Evolutionary conservation across 1,140 invertebrate species (phyloP).

Genomic region (Euura lappo): DNA sequence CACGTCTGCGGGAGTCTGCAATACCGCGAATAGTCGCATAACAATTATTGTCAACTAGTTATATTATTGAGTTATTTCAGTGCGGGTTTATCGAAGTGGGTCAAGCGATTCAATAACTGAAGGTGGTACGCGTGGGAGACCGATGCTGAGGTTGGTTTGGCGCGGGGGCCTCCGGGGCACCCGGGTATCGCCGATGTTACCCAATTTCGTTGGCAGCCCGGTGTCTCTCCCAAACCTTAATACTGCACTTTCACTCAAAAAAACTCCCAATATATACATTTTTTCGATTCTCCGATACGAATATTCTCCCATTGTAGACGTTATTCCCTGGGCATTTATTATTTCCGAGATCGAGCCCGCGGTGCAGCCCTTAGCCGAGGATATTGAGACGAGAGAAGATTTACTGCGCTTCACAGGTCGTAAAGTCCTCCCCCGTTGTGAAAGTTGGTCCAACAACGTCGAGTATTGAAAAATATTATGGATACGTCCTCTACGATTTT

Average conservation of each 20-base stretch:
- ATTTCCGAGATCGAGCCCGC: too few relatives aligned
- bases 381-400: not conserved
- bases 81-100: conserved; percentile 61
- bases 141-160: conserved; percentile 19
- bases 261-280: too few relatives aligned
- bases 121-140: conserved; percentile 26
- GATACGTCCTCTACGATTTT: too few relatives aligned
- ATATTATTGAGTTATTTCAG: conserved; percentile 59
- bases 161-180: conserved; percentile 17
- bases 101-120: conserved; percentile 59
- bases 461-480: not conserved
- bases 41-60: conserved; percentile 54
- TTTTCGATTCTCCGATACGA: too few relatives aligned
- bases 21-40: conserved; percentile 35
- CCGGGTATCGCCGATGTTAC: conserved; percentile 33
- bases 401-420: not conserved
- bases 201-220: conserved; percentile 30
- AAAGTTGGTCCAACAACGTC: conserved; percentile 3
- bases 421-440: not conserved
- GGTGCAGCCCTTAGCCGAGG: not conserved
- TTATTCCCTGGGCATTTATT: not conserved
- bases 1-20: too few relatives aligned
- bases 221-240: conserved; percentile 8
- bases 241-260: not conserved
- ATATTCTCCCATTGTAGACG: not conserved